A percentile compares a stretch with the other conserved stretches of the same genome.
Evolutionary conservation across 1,140 invertebrate species (phyloP).

Genomic region (Bombus confusus): DNA sequence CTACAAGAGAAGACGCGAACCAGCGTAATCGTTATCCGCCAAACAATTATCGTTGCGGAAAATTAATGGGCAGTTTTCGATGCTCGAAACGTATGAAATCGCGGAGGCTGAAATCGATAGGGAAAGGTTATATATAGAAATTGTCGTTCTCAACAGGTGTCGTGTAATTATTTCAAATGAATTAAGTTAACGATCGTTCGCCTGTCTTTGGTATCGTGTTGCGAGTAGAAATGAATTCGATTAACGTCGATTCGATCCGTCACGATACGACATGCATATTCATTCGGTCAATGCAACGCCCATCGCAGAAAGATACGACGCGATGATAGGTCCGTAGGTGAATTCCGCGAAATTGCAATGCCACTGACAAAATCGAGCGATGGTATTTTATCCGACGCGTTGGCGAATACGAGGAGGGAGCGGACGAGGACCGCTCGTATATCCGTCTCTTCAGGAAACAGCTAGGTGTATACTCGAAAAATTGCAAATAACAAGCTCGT

Average conservation of each 20-base stretch:
- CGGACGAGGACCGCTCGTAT: slow-evolving; percentile 20
- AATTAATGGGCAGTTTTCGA: no score
- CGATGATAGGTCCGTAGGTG: neutral
- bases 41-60: no score
- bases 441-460: slow-evolving; percentile 55
- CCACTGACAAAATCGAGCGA: slow-evolving; percentile 19
- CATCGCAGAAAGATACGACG: neutral
- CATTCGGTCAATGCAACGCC: neutral
- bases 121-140: neutral
- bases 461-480: slow-evolving; percentile 32
- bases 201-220: no score
- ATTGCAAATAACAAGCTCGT: slow-evolving; percentile 57
- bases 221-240: neutral
- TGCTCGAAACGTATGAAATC: no score
- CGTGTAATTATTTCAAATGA: neutral
- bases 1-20: neutral
- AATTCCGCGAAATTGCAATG: slow-evolving; percentile 39
- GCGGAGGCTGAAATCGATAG: no score
- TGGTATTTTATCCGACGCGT: slow-evolving; percentile 41
- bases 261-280: neutral
- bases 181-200: neutral
- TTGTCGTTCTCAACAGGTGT: slow-evolving; percentile 18
- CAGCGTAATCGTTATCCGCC: no score
- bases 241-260: neutral
- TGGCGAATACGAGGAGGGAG: slow-evolving; percentile 43